Evolutionary conservation across 1,140 invertebrate genomes (phyloP), one percentile per base, ranked within the genome.

Genomic region (Yoshiicerus persimilis): DNA sequence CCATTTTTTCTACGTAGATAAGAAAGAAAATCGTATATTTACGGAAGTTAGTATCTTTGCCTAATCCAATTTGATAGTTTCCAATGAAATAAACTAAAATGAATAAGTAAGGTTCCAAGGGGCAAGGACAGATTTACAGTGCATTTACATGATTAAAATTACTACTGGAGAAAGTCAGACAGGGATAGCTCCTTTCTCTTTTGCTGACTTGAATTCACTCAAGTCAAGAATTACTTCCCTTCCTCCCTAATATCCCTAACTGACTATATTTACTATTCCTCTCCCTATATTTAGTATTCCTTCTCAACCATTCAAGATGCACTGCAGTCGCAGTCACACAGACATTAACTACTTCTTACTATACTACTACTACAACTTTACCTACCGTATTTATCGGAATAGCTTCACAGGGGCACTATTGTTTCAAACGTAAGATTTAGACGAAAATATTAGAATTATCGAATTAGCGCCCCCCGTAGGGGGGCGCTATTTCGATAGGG

Each of bases 131-230:
- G 89, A 90, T 90, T 90, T 89, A 89, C 87, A 87, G 86, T 90
- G 89, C 88, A 90, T 90, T 89, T 89, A 89, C 90, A 88, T 90
- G 90, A 90, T 90, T 90, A 90, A 88, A 90, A 90, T 89, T 90
- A 88, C 85, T 85, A n/a, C n/a, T 39, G 38, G 23, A 34, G 77
- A 47, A 84, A 70, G 77, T 88, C 75, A 84, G 75, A 20, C 32
- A 84, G 39, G 83, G 66, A 70, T 30, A 27, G 66, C 4, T 64
- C 39, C 32, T 47, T 84, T 84, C 83, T 38, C 11, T 84, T 62
- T 84, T 25, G 83, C 83, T 80, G 32, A 80, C 32, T 80, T n/a
- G 75, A 80, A 80, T 80, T 80, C 75, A 80, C 75, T 80, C 75
- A 80, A 34, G 34, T 80, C 32, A 80, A 80, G 75, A 80, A 80